phyloP scores from a whole-genome alignment of 1,140 invertebrate species.

The Geopemphigus sp. region DNA sequence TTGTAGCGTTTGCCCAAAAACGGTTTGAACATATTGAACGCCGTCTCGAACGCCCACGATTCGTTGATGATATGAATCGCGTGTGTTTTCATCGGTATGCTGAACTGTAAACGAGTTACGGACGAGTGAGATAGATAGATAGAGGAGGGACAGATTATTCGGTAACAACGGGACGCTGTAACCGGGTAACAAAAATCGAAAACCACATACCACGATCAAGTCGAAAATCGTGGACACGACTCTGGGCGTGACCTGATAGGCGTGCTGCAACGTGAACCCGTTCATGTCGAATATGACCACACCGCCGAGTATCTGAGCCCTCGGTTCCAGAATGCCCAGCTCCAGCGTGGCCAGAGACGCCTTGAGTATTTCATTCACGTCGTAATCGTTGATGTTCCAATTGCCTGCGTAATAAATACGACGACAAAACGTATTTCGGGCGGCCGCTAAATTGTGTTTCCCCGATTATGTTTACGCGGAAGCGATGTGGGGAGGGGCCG shows the following conservation, averaged over 20 bases:
- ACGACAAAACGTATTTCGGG: no score
- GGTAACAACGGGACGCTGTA: no score
- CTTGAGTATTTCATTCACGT: slow-evolving; percentile 70
- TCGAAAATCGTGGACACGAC: slow-evolving; percentile 66
- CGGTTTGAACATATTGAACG: slow-evolving; percentile 74
- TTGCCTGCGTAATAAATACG: slow-evolving; percentile 58
- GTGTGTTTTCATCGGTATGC: slow-evolving; percentile 69
- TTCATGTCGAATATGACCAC: slow-evolving; percentile 72
- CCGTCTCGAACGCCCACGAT: slow-evolving; percentile 75
- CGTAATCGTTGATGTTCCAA: slow-evolving; percentile 68
- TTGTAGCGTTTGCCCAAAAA: slow-evolving; percentile 68
- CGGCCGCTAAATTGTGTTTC: no score
- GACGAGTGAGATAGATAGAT: no score
- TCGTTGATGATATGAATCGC: slow-evolving; percentile 76
- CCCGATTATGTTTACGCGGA: no score
- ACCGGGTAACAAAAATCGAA: neutral
- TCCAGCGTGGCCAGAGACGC: slow-evolving; percentile 70
- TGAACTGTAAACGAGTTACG: neutral
- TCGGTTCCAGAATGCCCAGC: slow-evolving; percentile 69
- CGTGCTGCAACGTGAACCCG: slow-evolving; percentile 68
- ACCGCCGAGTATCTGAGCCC: slow-evolving; percentile 72
- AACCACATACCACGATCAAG: slow-evolving; percentile 63
- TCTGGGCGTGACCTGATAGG: slow-evolving; percentile 69
- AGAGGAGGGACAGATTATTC: no score
- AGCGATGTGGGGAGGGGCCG: no score